phyloP scores from a whole-genome alignment of 2,113 vertebrate genomes.

The Brachypteracias leptosomus region DNA sequence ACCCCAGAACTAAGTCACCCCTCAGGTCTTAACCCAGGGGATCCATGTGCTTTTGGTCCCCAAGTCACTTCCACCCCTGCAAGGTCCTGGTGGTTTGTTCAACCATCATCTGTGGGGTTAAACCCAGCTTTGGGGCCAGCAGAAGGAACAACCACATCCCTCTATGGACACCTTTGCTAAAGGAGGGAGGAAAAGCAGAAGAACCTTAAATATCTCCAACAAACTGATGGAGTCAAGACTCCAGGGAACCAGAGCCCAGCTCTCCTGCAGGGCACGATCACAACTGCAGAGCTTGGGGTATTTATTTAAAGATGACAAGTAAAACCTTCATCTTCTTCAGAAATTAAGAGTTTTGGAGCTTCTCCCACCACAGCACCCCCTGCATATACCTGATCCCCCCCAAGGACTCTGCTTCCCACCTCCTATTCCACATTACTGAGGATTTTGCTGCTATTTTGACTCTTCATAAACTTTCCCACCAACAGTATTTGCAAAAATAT shows the following conservation, averaged over 20 bases:
- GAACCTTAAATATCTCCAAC: background rate
- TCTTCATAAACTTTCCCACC: background rate
- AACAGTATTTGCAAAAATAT: background rate
- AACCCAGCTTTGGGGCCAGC: background rate
- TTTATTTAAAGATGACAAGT: no score
- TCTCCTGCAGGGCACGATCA: accelerated
- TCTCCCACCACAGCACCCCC: background rate
- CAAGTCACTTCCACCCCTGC: background rate
- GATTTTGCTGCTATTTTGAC: background rate
- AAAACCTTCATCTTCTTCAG: background rate
- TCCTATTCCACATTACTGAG: accelerated
- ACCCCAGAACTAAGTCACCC: background rate
- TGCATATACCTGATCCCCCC: accelerated
- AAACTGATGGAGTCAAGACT: background rate
- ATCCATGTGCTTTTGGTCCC: background rate
- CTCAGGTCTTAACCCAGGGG: background rate
- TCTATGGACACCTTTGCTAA: background rate
- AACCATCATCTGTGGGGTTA: background rate
- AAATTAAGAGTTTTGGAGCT: background rate
- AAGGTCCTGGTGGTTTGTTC: background rate
- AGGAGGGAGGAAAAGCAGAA: background rate
- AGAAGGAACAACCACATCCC: background rate
- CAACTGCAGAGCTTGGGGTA: accelerated
- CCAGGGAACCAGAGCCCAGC: background rate
- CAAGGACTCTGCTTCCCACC: background rate